Conservation (phyloP, 2,888 invertebrate species). For the Meloe dianella region DNA sequence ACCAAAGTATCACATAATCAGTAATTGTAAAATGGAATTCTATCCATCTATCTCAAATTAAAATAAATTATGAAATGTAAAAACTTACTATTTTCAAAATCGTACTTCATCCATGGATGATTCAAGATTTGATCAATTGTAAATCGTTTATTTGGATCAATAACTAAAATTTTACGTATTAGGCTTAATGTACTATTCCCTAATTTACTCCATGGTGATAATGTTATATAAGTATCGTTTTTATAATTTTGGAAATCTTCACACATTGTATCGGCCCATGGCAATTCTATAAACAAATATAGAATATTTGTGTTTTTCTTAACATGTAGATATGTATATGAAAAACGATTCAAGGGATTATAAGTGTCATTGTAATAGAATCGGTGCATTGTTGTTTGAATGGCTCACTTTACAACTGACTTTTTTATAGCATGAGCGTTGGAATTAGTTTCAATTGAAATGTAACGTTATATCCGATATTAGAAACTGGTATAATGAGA, state of each 20-base stretch:
- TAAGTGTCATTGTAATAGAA: no score
- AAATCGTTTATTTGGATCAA: constrained; percentile 70
- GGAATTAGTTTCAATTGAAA: no score
- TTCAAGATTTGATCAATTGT: constrained; percentile 71
- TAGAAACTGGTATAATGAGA: no score
- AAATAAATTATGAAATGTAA: no score
- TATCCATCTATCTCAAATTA: no score
- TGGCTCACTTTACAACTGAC: no score
- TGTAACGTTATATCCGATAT: no score
- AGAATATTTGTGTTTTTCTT: no score
- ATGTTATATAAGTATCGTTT: constrained; percentile 68
- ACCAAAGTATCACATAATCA: constrained; percentile 74
- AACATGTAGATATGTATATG: no score
- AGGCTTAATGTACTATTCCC: constrained; percentile 77
- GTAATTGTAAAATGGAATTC: constrained; percentile 6
- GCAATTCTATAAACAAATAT: constrained; percentile 74
- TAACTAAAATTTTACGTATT: constrained; percentile 75
- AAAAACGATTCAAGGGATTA: no score
- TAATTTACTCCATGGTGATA: constrained; percentile 82
- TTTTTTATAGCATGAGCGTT: no score
- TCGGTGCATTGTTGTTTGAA: no score
- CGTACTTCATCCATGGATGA: constrained; percentile 74
- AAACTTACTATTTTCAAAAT: constrained; percentile 43
- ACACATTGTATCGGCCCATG: constrained; percentile 89
- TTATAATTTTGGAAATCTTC: constrained; percentile 79